Percentiles rank a stretch among this genome's conserved stretches.
Evolutionary conservation across 2,888 invertebrate genomes (phyloP).

Genomic region (Nebria brevicollis): DNA sequence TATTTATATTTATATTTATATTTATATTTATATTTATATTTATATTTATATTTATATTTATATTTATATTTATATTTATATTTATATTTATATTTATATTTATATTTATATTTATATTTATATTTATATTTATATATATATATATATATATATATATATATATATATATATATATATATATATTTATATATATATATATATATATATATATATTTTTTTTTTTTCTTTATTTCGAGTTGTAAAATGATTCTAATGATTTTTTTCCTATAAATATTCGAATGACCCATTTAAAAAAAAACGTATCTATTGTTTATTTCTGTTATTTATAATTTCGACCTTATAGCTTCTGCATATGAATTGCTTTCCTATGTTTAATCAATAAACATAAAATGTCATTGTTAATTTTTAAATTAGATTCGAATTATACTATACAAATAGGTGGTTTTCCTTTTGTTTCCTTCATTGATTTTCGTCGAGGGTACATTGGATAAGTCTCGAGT

Average conservation of each 20-base stretch:
- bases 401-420: background rate
- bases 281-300: background rate
- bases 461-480: background rate
- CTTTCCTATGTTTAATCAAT: background rate
- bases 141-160: no score
- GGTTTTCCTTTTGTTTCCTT: background rate
- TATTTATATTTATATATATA: no score
- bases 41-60: no score
- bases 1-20: no score
- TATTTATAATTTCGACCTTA: background rate
- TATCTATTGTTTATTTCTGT: background rate
- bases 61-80: no score
- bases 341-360: background rate
- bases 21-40: no score
- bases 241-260: background rate
- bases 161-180: no score
- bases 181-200: no score
- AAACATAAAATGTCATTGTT: background rate
- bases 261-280: background rate
- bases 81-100: no score
- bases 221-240: no score
- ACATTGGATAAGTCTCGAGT: background rate
- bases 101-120: no score
- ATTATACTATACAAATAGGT: background rate
- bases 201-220: no score